phyloP scores from a whole-genome alignment of 2,113 vertebrate genomes.

The Paraplagusia blochii region DNA sequence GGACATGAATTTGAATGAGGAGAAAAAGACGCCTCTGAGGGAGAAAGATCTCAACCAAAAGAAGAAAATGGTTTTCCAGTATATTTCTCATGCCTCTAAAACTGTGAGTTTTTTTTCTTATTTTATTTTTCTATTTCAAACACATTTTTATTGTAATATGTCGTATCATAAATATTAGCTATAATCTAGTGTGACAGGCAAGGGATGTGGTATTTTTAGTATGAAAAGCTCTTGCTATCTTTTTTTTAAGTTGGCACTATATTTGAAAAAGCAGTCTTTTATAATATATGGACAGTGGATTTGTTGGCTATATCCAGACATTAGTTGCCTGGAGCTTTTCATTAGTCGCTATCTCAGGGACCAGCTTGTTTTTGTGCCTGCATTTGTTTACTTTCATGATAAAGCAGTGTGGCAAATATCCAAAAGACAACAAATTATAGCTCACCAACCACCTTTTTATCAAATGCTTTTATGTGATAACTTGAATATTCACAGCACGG shows the following conservation, averaged over 20 bases:
- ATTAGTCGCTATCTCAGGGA: conserved; percentile 26
- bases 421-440: conserved; percentile 12
- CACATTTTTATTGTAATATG: not conserved
- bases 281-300: conserved; percentile 8
- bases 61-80: conserved; percentile 96
- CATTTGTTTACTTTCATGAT: conserved; percentile 26
- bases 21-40: conserved; percentile 91
- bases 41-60: conserved; percentile 92
- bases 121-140: not conserved
- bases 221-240: not conserved
- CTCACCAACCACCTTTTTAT: conserved; percentile 5
- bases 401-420: conserved; percentile 12
- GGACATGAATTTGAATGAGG: conserved; percentile 99
- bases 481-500: not conserved
- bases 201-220: not conserved
- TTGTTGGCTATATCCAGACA: conserved; percentile 20
- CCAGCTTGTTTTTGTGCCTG: conserved; percentile 16
- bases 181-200: not conserved
- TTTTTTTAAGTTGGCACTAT: conserved; percentile 4
- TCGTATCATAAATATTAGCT: not conserved
- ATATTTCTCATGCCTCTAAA: conserved; percentile 89
- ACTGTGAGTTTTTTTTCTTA: conserved; percentile 76
- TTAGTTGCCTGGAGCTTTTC: conserved; percentile 19
- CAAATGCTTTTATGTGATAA: not conserved
- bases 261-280: conserved; percentile 17